Conservation (phyloP, 2,113 vertebrate genomes). For the Myanophis thanlyinensis region DNA sequence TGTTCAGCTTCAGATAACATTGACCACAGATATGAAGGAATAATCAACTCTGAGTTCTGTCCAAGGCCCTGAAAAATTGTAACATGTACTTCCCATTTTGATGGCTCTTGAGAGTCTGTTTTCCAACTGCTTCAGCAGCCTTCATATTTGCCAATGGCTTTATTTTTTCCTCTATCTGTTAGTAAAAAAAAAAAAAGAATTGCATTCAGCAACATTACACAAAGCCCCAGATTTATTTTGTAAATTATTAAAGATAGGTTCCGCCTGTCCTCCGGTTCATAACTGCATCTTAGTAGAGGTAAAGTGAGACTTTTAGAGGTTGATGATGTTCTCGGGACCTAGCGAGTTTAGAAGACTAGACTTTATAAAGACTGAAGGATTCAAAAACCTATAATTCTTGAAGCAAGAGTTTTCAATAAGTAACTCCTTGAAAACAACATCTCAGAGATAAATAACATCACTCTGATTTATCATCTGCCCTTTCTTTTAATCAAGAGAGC, state of each 20-base stretch:
- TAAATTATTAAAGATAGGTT: background rate
- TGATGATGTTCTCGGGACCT: background rate
- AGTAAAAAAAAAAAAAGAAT: background rate
- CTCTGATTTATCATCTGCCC: background rate
- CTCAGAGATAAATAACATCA: background rate
- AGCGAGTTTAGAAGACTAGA: background rate
- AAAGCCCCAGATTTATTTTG: background rate
- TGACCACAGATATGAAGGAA: background rate
- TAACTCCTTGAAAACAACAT: background rate
- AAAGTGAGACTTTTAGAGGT: background rate
- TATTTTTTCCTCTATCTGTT: background rate
- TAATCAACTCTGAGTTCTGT: background rate
- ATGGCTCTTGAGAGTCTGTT: background rate
- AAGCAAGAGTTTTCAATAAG: background rate
- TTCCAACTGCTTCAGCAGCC: background rate
- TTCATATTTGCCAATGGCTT: background rate
- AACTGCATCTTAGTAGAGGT: background rate
- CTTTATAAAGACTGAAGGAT: background rate
- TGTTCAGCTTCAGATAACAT: background rate
- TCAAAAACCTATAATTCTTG: background rate
- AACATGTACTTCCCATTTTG: background rate
- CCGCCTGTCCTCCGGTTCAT: background rate
- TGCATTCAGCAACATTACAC: background rate
- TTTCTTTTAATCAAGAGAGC: background rate
- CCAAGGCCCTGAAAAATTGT: background rate